These are phyloP conservation scores for Acipenser oxyrinchus DNA, from an alignment of 2,797 vertebrate genomes.

Conservation along the genomic window DNA sequence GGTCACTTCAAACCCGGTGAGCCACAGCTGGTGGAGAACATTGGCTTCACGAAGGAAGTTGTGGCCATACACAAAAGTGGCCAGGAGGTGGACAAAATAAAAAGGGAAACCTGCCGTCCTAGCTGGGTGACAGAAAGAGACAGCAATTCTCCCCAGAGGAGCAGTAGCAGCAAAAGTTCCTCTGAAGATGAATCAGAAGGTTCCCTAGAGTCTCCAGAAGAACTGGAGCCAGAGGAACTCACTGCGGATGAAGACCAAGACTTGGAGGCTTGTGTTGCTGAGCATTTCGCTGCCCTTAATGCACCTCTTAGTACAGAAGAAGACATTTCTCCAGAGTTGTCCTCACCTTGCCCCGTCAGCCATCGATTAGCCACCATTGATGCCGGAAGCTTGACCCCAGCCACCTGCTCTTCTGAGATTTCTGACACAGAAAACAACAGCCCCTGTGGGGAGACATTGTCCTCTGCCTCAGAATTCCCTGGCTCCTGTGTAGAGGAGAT, in stretches of 20 bases:
- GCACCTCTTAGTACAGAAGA: slow-evolving; percentile 26
- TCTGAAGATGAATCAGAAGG: slow-evolving; percentile 55
- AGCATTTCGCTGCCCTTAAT: slow-evolving; percentile 33
- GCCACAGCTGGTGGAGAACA: slow-evolving; percentile 34
- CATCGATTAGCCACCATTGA: slow-evolving; percentile 38
- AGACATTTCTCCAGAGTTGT: slow-evolving; percentile 26
- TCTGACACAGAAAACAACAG: slow-evolving; percentile 44
- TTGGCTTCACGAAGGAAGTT: slow-evolving; percentile 43
- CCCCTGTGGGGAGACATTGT: slow-evolving; percentile 30
- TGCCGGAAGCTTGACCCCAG: slow-evolving; percentile 49
- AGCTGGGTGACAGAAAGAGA: slow-evolving; percentile 55
- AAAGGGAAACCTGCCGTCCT: slow-evolving; percentile 45
- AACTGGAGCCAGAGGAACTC: slow-evolving; percentile 23
- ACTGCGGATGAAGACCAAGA: slow-evolving; percentile 43
- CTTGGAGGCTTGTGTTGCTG: slow-evolving; percentile 50
- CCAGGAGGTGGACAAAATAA: slow-evolving; percentile 38
- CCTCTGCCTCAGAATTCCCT: slow-evolving; percentile 49
- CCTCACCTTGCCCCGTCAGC: slow-evolving; percentile 25
- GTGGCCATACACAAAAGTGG: background rate
- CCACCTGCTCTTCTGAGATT: slow-evolving; percentile 55
- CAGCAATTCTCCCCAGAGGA: slow-evolving; percentile 40
- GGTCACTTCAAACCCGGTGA: slow-evolving; percentile 39
- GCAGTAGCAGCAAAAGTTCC: slow-evolving; percentile 55
- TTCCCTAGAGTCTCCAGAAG: slow-evolving; percentile 46
- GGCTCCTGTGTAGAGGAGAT: slow-evolving; percentile 50